Percentiles rank a stretch among this genome's conserved stretches.
These are phyloP conservation scores for Sylvietta virens DNA, from an alignment of 2,113 vertebrate species.

Conservation along the genomic window DNA sequence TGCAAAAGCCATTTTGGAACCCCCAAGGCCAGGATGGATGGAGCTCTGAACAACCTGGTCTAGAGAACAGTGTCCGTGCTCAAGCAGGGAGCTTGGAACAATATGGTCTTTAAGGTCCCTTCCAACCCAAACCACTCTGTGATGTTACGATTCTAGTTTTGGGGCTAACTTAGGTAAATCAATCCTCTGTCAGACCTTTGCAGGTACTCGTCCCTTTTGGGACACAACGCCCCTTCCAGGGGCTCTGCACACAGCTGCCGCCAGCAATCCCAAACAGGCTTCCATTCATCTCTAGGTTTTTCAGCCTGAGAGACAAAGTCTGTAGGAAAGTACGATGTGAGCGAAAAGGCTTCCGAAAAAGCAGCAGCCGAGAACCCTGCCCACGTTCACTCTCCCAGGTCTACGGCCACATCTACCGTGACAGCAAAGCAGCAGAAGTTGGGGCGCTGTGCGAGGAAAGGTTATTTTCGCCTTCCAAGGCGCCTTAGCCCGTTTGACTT, in stretches of 20 bases:
- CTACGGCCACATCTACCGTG: neutral
- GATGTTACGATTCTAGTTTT: neutral
- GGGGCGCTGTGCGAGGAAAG: neutral
- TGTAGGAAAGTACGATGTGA: neutral
- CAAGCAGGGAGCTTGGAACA: neutral
- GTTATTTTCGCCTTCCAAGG: neutral
- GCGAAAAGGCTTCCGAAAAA: neutral
- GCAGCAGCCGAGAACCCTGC: neutral
- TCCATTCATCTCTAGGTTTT: neutral
- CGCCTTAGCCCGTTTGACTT: neutral
- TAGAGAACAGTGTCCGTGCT: neutral
- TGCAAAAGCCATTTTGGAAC: fast-evolving
- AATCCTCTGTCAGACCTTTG: no score
- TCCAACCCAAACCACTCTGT: neutral
- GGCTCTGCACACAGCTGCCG: neutral
- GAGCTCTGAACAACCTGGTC: neutral
- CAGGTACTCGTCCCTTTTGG: fast-evolving
- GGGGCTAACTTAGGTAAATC: neutral
- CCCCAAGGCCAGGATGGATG: neutral
- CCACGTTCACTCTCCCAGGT: neutral
- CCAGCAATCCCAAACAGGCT: neutral
- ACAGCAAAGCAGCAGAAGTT: neutral
- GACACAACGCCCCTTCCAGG: neutral
- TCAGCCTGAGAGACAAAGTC: neutral
- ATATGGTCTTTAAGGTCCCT: neutral